A percentile compares a stretch with the other conserved stretches of the same genome.
Evolutionary conservation across 2,797 vertebrate genomes (phyloP).

Genomic region (Heteromormyrus szaboi): DNA sequence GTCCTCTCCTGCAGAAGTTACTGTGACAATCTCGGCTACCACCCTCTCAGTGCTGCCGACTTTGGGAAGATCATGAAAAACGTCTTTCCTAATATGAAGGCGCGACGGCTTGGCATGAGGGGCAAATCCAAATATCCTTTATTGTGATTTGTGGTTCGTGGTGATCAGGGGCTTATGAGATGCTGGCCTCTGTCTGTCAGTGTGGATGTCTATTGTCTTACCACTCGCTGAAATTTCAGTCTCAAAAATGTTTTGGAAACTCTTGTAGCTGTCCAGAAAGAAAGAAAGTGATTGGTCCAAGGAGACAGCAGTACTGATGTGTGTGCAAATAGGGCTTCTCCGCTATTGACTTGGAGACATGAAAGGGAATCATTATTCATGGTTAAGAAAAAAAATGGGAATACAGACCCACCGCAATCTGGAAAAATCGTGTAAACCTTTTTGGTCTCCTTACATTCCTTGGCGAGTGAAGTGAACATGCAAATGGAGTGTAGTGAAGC

Average conservation of each 20-base stretch:
- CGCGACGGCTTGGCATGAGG: conserved; percentile 95
- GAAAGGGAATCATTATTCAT: not conserved
- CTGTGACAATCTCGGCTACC: conserved; percentile 99
- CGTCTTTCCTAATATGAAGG: conserved; percentile 99
- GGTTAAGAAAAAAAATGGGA: not conserved
- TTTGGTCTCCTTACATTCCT: not conserved
- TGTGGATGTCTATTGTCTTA: conserved; percentile 21
- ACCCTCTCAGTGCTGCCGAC: conserved; percentile 93
- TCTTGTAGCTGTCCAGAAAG: not conserved
- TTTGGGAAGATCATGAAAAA: conserved; percentile 99
- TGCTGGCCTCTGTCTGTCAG: conserved; percentile 18
- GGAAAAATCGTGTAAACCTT: not conserved
- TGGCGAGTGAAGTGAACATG: not conserved
- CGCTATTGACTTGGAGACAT: conserved; percentile 12
- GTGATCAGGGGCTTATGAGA: not conserved
- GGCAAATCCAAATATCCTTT: conserved; percentile 99
- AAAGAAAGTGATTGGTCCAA: not conserved
- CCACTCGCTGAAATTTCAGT: not conserved
- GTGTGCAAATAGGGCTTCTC: conserved; percentile 26
- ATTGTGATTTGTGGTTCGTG: not conserved
- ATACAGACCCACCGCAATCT: not conserved
- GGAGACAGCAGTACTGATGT: conserved; percentile 23
- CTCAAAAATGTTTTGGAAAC: not conserved
- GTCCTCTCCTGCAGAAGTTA: conserved; percentile 73
- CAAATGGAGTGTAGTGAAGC: not conserved